These are phyloP conservation scores for Callosobruchus maculatus DNA, from an alignment of 2,888 invertebrate species.

Conservation along the genomic window DNA sequence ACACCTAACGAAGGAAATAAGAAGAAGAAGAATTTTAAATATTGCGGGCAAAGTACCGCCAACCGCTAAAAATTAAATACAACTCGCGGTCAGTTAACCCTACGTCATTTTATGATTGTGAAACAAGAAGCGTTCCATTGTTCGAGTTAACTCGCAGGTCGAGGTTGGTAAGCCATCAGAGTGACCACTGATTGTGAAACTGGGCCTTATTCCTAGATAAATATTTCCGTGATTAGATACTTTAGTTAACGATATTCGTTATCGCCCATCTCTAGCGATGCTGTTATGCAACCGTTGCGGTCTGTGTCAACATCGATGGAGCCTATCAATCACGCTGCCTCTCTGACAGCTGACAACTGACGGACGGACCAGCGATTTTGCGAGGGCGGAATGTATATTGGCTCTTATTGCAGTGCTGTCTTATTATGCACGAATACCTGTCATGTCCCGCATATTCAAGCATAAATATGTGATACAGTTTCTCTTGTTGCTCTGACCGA, in stretches of 20 bases:
- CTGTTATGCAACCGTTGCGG: constrained; percentile 1
- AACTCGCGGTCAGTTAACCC: no score
- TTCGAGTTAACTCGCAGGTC: no score
- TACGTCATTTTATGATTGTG: no score
- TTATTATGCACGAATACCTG: background rate
- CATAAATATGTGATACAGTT: background rate
- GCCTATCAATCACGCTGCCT: background rate
- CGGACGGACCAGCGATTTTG: background rate
- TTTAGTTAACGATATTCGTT: background rate
- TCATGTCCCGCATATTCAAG: background rate
- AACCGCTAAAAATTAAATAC: no score
- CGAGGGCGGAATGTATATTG: background rate
- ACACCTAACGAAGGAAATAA: no score
- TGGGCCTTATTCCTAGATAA: no score
- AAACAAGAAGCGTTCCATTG: no score
- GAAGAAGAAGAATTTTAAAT: no score
- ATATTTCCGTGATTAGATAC: no score
- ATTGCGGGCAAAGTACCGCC: no score
- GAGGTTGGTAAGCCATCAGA: no score
- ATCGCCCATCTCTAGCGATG: background rate
- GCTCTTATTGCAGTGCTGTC: background rate
- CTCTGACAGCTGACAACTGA: background rate
- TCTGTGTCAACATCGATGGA: constrained; percentile 1
- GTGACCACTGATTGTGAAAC: no score
- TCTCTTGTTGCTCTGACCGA: background rate